Base-by-base conservation (phyloP, 2,888 invertebrate genomes). In the Odontomyia ornata region DNA sequence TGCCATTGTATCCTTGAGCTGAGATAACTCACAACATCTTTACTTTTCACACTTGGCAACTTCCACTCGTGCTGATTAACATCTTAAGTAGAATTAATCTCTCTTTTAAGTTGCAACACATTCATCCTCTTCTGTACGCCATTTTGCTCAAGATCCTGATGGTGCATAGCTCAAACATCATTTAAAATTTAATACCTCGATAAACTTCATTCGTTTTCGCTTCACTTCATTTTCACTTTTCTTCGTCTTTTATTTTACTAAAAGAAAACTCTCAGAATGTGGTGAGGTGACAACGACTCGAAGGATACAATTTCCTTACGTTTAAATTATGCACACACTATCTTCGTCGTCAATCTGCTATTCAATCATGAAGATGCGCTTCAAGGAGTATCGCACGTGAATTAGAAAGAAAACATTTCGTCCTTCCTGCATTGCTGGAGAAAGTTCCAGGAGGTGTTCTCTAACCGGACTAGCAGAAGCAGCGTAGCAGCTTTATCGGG, bases 251-350 rank as follows among this genome's bases (percentile, higher is more conserved):
- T 62, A 15, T 62, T 62, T 27, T 11, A 18, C 21, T 65, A n/a
- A 36, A 65, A 65, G 36, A n/a, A 21, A 65, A 65, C 7, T 27
- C 36, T 18, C 18, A 18, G n/a, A 21, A 13, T 18, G n/a, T 11
- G 52, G 18, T 52, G 15, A 18, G 52, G 52, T 52, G 62, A 62
- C 57, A 23, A 25, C 15, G 7, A 15, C 25, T 11, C 36, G 65
- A 65, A 65, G 36, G 65, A 65, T 28, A 65, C 65, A 65, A 25
- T 65, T 65, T 65, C 65, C 65, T 27, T 65, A 65, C 65, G 21
- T 18, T 65, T 65, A 65, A 65, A 65, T 65, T 65, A 65, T 65
- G 65, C 65, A 65, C 65, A 65, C 65, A 65, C 65, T 64, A 64
- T 65, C 65, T 65, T 9, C 65, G n/a, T 65, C 65, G 65, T 65